Conservation (phyloP, 2,888 invertebrate genomes). For the Eudasyphora cyanicolor region DNA sequence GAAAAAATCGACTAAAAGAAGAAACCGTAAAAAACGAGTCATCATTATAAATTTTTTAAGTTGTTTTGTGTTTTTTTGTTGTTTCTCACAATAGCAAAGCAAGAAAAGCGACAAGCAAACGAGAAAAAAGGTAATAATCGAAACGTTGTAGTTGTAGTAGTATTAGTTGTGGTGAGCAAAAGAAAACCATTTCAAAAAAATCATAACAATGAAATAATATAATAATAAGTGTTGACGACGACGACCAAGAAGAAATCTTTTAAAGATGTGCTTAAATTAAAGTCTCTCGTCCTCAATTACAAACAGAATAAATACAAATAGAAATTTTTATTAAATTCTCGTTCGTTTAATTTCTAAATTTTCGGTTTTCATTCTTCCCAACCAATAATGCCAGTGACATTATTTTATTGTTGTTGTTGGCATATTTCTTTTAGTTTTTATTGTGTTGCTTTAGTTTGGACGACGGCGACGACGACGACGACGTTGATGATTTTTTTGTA, state of each 20-base stretch:
- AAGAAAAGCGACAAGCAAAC: constrained; percentile 10
- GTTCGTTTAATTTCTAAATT: no score
- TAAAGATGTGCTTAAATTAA: not conserved
- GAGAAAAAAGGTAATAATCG: constrained; percentile 25
- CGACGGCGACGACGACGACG: not conserved
- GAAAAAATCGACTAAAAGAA: constrained; percentile 41
- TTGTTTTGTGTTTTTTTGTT: constrained; percentile 42
- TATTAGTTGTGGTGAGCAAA: not conserved
- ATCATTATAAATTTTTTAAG: constrained; percentile 55
- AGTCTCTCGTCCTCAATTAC: not conserved
- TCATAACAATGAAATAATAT: not conserved
- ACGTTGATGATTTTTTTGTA: not conserved
- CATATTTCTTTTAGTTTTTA: constrained; percentile 38
- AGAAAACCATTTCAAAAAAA: not conserved
- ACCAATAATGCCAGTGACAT: not conserved
- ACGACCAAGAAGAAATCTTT: not conserved
- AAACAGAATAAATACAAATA: no score
- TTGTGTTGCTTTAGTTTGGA: constrained; percentile 51
- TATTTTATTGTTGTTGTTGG: constrained; percentile 9
- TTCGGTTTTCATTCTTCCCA: not conserved
- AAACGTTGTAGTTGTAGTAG: not conserved
- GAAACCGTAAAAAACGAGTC: constrained; percentile 65
- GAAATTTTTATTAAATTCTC: not conserved
- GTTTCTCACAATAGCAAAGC: constrained; percentile 19
- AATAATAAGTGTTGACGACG: constrained; percentile 22